A percentile compares a stretch with the other conserved stretches of the same genome.
Conservation (phyloP, 2,888 invertebrate genomes). For the Nemapogon koenigi region DNA sequence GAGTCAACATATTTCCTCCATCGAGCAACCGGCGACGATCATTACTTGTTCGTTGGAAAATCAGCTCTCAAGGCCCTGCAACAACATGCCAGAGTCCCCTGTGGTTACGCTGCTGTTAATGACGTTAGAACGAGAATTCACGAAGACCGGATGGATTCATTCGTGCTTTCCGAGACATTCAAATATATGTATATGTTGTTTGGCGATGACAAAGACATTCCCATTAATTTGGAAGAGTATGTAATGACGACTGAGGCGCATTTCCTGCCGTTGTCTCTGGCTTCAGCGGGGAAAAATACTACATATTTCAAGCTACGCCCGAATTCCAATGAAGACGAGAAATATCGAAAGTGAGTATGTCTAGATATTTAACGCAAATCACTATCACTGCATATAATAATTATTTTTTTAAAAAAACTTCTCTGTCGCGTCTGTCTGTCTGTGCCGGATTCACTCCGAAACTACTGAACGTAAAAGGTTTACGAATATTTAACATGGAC, state of each 20-base stretch:
- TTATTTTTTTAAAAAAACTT: neutral
- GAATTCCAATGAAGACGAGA: slow-evolving; percentile 51
- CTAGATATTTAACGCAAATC: no score
- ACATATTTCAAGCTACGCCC: slow-evolving; percentile 48
- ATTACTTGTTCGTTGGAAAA: slow-evolving; percentile 91
- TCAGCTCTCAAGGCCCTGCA: slow-evolving; percentile 89
- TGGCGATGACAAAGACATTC: slow-evolving; percentile 81
- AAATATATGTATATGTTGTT: slow-evolving; percentile 96
- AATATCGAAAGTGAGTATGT: slow-evolving; percentile 41
- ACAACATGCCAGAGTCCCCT: slow-evolving; percentile 89
- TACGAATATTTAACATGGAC: no score
- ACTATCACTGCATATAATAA: neutral
- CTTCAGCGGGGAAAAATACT: slow-evolving; percentile 66
- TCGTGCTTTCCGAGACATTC: slow-evolving; percentile 96
- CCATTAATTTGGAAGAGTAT: slow-evolving; percentile 84
- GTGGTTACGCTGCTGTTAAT: slow-evolving; percentile 97
- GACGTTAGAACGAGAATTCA: slow-evolving; percentile 90
- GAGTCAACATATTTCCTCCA: slow-evolving; percentile 98
- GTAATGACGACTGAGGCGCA: slow-evolving; percentile 96
- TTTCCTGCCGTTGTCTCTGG: slow-evolving; percentile 86
- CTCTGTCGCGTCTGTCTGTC: no score
- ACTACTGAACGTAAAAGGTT: no score
- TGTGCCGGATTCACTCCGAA: no score
- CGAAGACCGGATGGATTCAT: slow-evolving; percentile 98
- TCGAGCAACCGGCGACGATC: slow-evolving; percentile 93